Evolutionary conservation across 2,113 vertebrate genomes (phyloP), one percentile per base, ranked within the genome.

Genomic region (Callospermophilus lateralis): DNA sequence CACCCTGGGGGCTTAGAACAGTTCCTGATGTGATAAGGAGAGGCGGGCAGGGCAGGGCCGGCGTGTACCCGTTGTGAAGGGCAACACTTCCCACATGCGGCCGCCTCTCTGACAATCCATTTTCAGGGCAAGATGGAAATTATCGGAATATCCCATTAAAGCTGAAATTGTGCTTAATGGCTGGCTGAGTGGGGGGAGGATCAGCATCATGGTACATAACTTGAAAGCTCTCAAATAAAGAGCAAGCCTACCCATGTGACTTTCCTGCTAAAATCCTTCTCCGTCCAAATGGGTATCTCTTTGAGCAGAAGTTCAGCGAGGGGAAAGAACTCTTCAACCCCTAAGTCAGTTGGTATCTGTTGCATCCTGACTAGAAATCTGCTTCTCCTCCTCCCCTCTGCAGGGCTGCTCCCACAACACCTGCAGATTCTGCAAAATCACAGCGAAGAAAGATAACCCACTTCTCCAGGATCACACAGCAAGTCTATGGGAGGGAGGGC

Each of bases 361-460:
- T 20, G 12, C 9, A 19, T 8, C 58, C 72, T 63, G 68, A n/a
- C 9, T 4, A 20, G 73, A 51, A 51, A 85, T 17, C 34, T 3
- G 37, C 30, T 74, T n/a, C 12, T 39, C 24, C 53, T 61, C 63
- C 53, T 30, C 0, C 20, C 32, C 45, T 68, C 32, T 15, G 26
- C 68, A 48, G 26, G 15, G 20, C 61, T 22, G 58, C 61, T 55
- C 86, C 45, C 42, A n/a, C 68, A 68, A 20, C 0, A 45, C 61
- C 70, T 19, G 34, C 28, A 53, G 34, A 48, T 70, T 92, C 16
- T 39, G 42, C 8, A 70, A 34, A 70, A 48, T 39, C 65, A 45
- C 32, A 83, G 45, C 0, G 0, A 37, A 74, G 84, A 80, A 26
- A 39, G 63, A 42, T 1, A 17, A 34, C 4, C 0, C 0, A 10